These are phyloP conservation scores for Acronicta leporina DNA, from an alignment of 2,888 invertebrate genomes.

Conservation along the genomic window DNA sequence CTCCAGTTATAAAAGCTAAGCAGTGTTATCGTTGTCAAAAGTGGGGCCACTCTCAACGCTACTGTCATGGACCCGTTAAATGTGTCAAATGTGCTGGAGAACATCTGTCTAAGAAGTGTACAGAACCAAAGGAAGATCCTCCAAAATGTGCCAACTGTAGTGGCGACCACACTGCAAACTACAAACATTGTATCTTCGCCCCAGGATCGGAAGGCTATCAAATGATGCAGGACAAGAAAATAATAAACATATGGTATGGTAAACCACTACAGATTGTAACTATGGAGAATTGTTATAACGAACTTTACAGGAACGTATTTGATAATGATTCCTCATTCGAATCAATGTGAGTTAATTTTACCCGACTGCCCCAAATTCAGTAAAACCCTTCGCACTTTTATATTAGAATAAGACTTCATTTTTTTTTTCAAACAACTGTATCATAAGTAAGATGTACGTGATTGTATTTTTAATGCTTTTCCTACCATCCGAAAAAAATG, in stretches of 20 bases:
- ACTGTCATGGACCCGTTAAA: slow-evolving; percentile 69
- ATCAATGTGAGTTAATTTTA: not conserved
- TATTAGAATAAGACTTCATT: too few relatives aligned
- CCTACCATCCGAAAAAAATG: too few relatives aligned
- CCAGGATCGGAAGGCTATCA: slow-evolving; percentile 57
- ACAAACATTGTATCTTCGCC: slow-evolving; percentile 63
- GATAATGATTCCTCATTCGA: slow-evolving; percentile 12
- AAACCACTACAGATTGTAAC: slow-evolving; percentile 41
- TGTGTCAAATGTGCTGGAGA: slow-evolving; percentile 81
- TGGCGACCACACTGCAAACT: slow-evolving; percentile 72
- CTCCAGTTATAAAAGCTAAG: slow-evolving; percentile 62
- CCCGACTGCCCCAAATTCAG: too few relatives aligned
- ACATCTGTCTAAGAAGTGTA: slow-evolving; percentile 72
- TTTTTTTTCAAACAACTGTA: too few relatives aligned
- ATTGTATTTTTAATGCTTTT: too few relatives aligned
- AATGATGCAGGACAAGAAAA: slow-evolving; percentile 30
- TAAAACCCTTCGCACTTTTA: too few relatives aligned
- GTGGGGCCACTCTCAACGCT: slow-evolving; percentile 79
- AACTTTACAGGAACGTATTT: slow-evolving; percentile 39
- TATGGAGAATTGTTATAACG: slow-evolving; percentile 27
- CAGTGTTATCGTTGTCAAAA: slow-evolving; percentile 81
- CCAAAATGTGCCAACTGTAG: slow-evolving; percentile 77
- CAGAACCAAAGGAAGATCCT: slow-evolving; percentile 53
- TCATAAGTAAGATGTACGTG: too few relatives aligned
- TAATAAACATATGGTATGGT: slow-evolving; percentile 4